Percentiles rank a stretch among this genome's conserved stretches.
phyloP scores from a whole-genome alignment of 2,888 invertebrate species.

The Cepaea hortensis region DNA sequence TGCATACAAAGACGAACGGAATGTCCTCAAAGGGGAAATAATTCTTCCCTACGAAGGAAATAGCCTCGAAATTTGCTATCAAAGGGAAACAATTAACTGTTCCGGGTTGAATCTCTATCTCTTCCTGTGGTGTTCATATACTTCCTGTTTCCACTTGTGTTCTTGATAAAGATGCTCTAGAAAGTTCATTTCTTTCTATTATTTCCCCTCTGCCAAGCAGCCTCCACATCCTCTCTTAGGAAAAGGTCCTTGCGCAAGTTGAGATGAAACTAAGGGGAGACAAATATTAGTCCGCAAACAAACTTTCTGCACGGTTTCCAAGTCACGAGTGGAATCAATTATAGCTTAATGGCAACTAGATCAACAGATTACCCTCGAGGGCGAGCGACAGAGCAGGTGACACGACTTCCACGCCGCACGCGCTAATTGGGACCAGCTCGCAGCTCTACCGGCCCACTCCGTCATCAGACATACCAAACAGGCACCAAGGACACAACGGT shows the following conservation, averaged over 20 bases:
- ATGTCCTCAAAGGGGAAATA: not conserved
- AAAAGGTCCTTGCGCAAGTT: conserved; percentile 37
- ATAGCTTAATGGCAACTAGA: conserved; percentile 44
- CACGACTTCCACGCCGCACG: conserved; percentile 32
- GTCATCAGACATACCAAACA: not conserved
- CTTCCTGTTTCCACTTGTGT: not conserved
- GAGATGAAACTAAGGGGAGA: conserved; percentile 32
- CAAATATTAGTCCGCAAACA: conserved; percentile 44
- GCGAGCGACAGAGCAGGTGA: conserved; percentile 36
- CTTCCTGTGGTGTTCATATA: conserved; percentile 6
- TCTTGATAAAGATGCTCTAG: conserved; percentile 2
- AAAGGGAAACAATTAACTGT: conserved; percentile 38
- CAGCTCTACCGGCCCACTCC: not conserved
- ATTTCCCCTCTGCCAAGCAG: not conserved
- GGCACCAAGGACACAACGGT: not conserved
- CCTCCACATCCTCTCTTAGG: no score
- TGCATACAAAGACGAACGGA: not conserved
- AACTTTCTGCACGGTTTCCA: conserved; percentile 39
- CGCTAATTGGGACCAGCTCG: conserved; percentile 37
- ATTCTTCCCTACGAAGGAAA: not conserved
- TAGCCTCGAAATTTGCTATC: not conserved
- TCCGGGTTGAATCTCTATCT: conserved; percentile 16
- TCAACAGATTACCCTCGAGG: conserved; percentile 38
- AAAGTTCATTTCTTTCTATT: not conserved
- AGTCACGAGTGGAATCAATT: conserved; percentile 42